Conservation (phyloP, 2,888 invertebrate genomes). For the Furcula furcula region DNA sequence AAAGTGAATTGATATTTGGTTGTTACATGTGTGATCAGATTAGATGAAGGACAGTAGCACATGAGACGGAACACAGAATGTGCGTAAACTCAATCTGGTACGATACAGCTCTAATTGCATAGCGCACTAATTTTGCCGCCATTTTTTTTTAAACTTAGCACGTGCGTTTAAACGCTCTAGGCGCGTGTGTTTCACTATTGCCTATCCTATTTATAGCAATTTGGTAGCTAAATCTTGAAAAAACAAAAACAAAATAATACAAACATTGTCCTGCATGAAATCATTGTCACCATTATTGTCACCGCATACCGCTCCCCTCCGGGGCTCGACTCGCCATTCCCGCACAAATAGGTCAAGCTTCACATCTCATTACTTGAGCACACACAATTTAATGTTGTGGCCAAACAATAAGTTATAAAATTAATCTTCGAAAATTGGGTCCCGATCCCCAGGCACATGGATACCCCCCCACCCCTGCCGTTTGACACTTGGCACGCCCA, state of each 20-base stretch:
- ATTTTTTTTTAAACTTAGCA: background rate
- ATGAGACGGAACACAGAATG: too few relatives aligned
- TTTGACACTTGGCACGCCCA: slow-evolving; percentile 68
- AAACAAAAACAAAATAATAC: slow-evolving; percentile 26
- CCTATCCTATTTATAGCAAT: too few relatives aligned
- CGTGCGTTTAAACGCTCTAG: too few relatives aligned
- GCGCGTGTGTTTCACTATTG: too few relatives aligned
- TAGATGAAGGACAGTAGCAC: too few relatives aligned
- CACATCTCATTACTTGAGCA: slow-evolving; percentile 37
- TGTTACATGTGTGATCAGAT: too few relatives aligned
- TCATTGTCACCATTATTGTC: slow-evolving; percentile 45
- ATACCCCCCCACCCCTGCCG: slow-evolving; percentile 36
- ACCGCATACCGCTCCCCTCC: slow-evolving; percentile 31
- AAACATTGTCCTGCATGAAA: slow-evolving; percentile 26
- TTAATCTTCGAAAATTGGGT: slow-evolving; percentile 41
- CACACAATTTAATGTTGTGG: slow-evolving; percentile 40
- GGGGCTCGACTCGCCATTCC: slow-evolving; percentile 27
- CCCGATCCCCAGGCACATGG: slow-evolving; percentile 59
- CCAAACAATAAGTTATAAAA: slow-evolving; percentile 47
- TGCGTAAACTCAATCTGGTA: too few relatives aligned
- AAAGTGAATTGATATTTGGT: too few relatives aligned
- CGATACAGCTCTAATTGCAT: too few relatives aligned
- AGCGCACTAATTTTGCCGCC: background rate
- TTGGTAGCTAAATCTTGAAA: too few relatives aligned
- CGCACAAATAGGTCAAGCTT: slow-evolving; percentile 51